Evolutionary conservation across 2,113 vertebrate species (phyloP).

Genomic region (Eonycteris spelaea): DNA sequence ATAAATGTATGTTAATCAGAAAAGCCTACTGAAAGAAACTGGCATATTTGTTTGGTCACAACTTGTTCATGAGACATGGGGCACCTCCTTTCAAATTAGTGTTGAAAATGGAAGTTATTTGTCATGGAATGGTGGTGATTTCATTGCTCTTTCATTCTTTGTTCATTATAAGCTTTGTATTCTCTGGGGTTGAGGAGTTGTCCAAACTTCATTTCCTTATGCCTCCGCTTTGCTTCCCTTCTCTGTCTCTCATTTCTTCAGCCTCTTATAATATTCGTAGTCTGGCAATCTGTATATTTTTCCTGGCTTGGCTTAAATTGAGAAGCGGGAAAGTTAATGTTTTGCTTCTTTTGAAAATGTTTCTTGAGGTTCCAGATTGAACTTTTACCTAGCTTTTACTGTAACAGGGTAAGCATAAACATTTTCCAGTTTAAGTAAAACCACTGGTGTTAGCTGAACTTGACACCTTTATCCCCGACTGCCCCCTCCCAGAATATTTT

Average conservation of each 20-base stretch:
- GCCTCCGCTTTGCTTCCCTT: neutral
- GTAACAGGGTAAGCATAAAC: neutral
- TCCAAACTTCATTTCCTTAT: neutral
- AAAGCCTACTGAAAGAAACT: slow-evolving; percentile 2
- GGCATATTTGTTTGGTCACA: neutral
- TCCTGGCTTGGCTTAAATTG: slow-evolving; percentile 47
- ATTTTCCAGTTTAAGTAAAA: neutral
- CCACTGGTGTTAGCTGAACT: neutral
- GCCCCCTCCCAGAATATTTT: neutral
- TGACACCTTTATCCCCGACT: neutral
- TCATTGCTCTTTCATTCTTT: neutral
- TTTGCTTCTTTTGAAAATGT: slow-evolving; percentile 46
- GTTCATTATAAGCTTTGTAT: neutral
- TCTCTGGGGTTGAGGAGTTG: neutral
- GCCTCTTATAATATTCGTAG: neutral
- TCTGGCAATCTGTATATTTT: slow-evolving; percentile 46
- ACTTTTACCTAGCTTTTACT: slow-evolving; percentile 31
- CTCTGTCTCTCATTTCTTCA: slow-evolving; percentile 14
- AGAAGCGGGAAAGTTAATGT: slow-evolving; percentile 20
- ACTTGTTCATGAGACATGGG: neutral
- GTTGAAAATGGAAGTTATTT: slow-evolving; percentile 28
- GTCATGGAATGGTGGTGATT: neutral
- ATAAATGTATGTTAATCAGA: neutral
- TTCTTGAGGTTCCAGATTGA: slow-evolving; percentile 26
- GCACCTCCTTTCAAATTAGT: neutral